Percentiles rank a stretch among this genome's conserved stretches.
Evolutionary conservation across 2,797 vertebrate species (phyloP).

Genomic region (Limnodromus scolopaceus): DNA sequence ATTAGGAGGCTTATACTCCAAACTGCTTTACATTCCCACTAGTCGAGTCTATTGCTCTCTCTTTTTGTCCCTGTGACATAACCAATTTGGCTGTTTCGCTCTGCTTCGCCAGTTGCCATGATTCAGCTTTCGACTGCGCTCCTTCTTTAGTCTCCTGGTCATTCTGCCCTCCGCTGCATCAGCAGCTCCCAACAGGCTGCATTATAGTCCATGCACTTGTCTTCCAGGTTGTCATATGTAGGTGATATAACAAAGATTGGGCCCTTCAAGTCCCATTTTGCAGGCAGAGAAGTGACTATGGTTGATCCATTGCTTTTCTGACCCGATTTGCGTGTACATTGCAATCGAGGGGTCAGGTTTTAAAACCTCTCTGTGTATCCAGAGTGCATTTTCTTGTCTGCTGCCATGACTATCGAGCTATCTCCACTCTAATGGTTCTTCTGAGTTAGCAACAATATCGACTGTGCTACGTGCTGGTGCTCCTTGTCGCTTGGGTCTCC

Average conservation of each 20-base stretch:
- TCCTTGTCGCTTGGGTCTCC: neutral
- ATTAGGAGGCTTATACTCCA: neutral
- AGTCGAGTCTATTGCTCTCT: neutral
- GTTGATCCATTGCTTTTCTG: neutral
- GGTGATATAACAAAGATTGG: neutral
- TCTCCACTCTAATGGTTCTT: neutral
- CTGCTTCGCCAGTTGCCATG: neutral
- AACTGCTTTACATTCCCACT: neutral
- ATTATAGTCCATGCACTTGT: rapidly evolving
- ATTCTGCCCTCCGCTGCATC: neutral
- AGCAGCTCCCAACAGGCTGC: neutral
- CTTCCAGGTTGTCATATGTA: rapidly evolving
- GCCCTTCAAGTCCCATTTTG: neutral
- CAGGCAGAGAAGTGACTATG: neutral
- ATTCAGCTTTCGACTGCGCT: rapidly evolving
- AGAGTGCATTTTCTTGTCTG: neutral
- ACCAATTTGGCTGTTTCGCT: neutral
- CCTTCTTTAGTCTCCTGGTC: neutral
- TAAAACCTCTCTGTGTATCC: neutral
- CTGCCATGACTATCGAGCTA: neutral
- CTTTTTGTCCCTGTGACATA: neutral
- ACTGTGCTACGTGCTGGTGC: rapidly evolving
- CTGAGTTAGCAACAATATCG: rapidly evolving
- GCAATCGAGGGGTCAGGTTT: rapidly evolving
- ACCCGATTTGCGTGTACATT: neutral